Evolutionary conservation across 2,113 vertebrate species (phyloP), one percentile per base, ranked within the genome.

Genomic region (Rhinichthys klamathensis): DNA sequence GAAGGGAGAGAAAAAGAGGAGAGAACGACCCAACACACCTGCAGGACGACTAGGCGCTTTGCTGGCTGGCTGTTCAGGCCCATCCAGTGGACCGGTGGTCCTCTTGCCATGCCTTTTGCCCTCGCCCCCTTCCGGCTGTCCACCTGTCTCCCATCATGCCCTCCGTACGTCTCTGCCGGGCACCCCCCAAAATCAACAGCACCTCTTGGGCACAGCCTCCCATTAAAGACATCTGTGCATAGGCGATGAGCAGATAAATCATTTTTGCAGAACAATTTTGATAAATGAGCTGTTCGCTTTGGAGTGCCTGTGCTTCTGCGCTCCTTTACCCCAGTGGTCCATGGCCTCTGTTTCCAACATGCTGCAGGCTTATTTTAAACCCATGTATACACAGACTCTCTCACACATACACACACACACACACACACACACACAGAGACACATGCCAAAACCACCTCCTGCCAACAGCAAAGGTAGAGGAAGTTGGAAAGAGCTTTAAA

Each of bases 181-280:
- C 82, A 58, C 41, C 84, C 41, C 80, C 80, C 76, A 87, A 81
- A 88, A 85, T 82, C 86, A 85, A 90, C 90, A 90, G 90, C 83
- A 91, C 89, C 91, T 91, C 91, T 84, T 91, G 92, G 93, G 92
- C 91, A 88, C 80, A 82, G 75, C 86, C 77, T 83, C 89, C 87
- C 85, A 88, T 85, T 82, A 85, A 87, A 89, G 89, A 92, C 93
- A 93, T 92, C 92, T 93, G 93, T 88, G 89, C 90, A 87, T 75
- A 88, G 88, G 69, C 89, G 87, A 90, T 83, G 92, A 94, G 91
- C 88, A 93, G 85, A 94, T 93, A 92, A 93, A 94, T 94, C 93
- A 94, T 92, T 89, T 92, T 84, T 87, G 89, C 88, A 85, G 89
- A 92, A 92, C 81, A 89, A 90, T 92, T 89, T 91, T 93, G 93